These are phyloP conservation scores for Ploceus nigricollis DNA, from an alignment of 2,113 vertebrate species.

Conservation along the genomic window DNA sequence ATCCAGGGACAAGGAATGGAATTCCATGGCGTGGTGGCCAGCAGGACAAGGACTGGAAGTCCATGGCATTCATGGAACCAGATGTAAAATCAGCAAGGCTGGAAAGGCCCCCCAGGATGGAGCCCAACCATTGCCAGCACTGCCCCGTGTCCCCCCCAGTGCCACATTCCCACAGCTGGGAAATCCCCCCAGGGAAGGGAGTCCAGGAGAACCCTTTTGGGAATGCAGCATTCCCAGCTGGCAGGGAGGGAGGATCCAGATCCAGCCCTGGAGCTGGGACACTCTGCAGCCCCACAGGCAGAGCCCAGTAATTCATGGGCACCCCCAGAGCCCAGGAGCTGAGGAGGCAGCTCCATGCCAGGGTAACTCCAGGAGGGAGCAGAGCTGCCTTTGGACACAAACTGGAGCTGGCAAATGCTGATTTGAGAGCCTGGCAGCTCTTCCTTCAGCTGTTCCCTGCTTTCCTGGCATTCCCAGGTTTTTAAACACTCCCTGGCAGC, in stretches of 20 bases:
- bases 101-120: background rate
- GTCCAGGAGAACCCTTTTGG: background rate
- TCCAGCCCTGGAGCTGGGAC: rapidly evolving
- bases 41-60: background rate
- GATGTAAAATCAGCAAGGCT: too few species aligned
- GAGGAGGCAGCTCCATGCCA: background rate
- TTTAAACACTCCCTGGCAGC: rapidly evolving
- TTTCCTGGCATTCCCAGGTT: background rate
- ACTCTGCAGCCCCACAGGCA: background rate
- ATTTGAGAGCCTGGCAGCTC: background rate
- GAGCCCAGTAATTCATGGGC: rapidly evolving
- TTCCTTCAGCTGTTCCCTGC: background rate
- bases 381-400: background rate
- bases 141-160: background rate
- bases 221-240: rapidly evolving
- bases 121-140: background rate
- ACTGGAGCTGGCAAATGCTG: background rate
- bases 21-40: background rate
- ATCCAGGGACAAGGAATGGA: background rate
- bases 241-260: background rate
- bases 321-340: too few species aligned
- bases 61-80: background rate
- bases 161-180: background rate
- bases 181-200: background rate
- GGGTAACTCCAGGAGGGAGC: too few species aligned